Evolutionary conservation across 1,140 invertebrate species (phyloP).

Genomic region (Galleria mellonella): DNA sequence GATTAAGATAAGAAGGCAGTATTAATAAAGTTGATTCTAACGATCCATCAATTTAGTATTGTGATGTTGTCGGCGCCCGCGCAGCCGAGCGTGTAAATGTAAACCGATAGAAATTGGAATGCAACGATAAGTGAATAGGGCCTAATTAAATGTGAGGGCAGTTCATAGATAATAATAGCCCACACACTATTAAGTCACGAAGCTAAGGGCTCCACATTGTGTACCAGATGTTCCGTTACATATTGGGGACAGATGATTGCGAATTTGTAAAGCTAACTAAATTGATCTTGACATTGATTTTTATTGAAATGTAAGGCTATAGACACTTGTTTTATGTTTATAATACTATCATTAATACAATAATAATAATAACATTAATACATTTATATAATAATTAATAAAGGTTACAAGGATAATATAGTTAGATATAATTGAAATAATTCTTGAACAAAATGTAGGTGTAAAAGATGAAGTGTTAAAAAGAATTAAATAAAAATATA

Average conservation of each 20-base stretch:
- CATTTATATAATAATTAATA: too few relatives aligned
- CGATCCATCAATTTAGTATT: conserved; percentile 28
- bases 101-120: conserved; percentile 44
- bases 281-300: conserved; percentile 13
- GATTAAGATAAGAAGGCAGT: too few relatives aligned
- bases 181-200: conserved; percentile 17
- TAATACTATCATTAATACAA: too few relatives aligned
- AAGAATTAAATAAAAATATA: too few relatives aligned
- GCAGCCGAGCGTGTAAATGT: conserved; percentile 40
- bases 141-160: conserved; percentile 46
- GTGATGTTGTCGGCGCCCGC: conserved; percentile 27
- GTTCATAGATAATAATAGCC: conserved; percentile 31
- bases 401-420: too few relatives aligned
- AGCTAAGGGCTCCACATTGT: conserved; percentile 27
- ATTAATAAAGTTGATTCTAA: conserved; percentile 6
- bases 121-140: conserved; percentile 53
- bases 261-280: conserved; percentile 21
- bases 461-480: too few relatives aligned
- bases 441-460: too few relatives aligned
- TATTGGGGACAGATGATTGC: conserved; percentile 36
- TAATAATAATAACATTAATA: too few relatives aligned
- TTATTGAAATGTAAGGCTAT: background rate
- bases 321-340: conserved; percentile 2
- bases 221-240: conserved; percentile 43
- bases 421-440: too few relatives aligned